Base-by-base conservation (phyloP, 2,113 vertebrate genomes). In the Mixornis gularis region DNA sequence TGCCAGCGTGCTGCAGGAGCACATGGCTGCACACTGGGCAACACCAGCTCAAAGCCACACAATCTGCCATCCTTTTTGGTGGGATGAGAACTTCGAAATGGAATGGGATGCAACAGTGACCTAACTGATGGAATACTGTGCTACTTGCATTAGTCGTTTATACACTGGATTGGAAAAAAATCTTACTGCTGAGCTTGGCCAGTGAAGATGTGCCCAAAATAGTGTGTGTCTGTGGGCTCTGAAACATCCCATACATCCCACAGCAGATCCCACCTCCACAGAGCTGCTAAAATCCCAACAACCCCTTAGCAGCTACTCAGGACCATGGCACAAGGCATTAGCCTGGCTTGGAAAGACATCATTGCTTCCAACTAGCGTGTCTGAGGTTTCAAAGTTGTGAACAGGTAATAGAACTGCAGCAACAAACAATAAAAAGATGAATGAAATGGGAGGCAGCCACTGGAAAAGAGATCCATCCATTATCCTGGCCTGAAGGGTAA, bases 341-440 rank as follows among this genome's bases (percentile, higher is more conserved):
- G 87, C 92, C 92, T 58, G 77, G 91, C 95, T 95, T 94, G 90
- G 92, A 96, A 92, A 97, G 91, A 87, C 92, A 96, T 97, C 95
- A 96, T 90, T 92, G 95, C 95, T 86, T 91, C 91, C 92, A 93
- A 60, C 70, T 38, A 68, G 68, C 12, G 10, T 76, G 86, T 91
- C 69, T 86, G 81, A 96, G 92, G 93, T 93, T 94, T 92, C 91
- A 78, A 89, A 95, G 89, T 41, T 26, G 58, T 30, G 66, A 96
- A 73, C 96, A 97, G 96, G 96, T 97, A 97, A 97, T 93, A 96
- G 97, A 97, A 97, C 94, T 79, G 87, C 65, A 25, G 95, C 92
- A 95, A 93, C 95, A 97, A 94, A 90, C 95, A 96, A 97, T 97
- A 96, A 97, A 96, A 94, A 89, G 90, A 93, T 92, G 90, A 94